These are phyloP conservation scores for Leptopilina syphax DNA, from an alignment of 2,888 invertebrate species.

Conservation along the genomic window DNA sequence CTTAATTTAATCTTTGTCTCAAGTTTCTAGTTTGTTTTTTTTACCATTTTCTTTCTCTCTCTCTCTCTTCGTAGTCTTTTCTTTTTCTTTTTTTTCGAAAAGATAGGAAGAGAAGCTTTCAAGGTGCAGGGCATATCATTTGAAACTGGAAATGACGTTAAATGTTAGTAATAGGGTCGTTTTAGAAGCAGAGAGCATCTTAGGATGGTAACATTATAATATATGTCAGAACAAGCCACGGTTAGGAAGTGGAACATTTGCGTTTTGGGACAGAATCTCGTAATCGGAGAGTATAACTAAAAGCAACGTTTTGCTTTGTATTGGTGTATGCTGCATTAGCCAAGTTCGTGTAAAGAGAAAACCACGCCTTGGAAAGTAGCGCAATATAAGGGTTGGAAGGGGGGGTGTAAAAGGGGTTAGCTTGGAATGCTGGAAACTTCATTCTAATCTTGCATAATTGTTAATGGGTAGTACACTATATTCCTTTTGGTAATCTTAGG, in stretches of 20 bases:
- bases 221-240: slow-evolving; percentile 29
- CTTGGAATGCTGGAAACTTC: slow-evolving; percentile 35
- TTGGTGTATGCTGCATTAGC: slow-evolving; percentile 32
- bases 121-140: slow-evolving; percentile 29
- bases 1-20: not conserved
- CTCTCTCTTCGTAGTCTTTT: not conserved
- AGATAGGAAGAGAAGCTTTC: not conserved
- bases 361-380: slow-evolving; percentile 23
- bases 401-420: not conserved
- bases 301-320: slow-evolving; percentile 30
- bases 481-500: slow-evolving; percentile 39
- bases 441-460: slow-evolving; percentile 39
- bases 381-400: not conserved
- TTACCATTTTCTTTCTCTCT: not conserved
- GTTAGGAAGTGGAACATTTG: slow-evolving; percentile 39
- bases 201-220: slow-evolving; percentile 38
- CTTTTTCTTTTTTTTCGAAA: not conserved
- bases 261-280: slow-evolving; percentile 41
- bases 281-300: slow-evolving; percentile 38
- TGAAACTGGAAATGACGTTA: slow-evolving; percentile 31
- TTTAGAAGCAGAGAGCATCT: slow-evolving; percentile 35
- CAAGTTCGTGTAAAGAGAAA: slow-evolving; percentile 10
- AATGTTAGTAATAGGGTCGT: slow-evolving; percentile 35
- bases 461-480: slow-evolving; percentile 37
- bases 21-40: not conserved